These are phyloP conservation scores for Copidosoma floridanum DNA, from an alignment of 1,140 invertebrate genomes.

Conservation along the genomic window DNA sequence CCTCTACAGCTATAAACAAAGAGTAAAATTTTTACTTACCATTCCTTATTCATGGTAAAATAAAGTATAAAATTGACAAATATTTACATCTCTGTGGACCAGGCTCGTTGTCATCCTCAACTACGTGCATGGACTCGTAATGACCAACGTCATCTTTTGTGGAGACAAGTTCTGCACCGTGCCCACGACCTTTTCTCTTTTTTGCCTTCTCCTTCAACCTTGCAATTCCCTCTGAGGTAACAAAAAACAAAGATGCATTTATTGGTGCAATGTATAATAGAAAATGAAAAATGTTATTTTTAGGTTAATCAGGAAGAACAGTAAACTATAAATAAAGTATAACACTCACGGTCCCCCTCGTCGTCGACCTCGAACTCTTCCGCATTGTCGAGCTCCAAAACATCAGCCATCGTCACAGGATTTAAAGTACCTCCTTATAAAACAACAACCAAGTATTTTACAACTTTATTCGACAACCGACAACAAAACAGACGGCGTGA, in stretches of 20 bases:
- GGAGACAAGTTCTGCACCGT: slow-evolving; percentile 75
- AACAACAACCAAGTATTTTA: neutral
- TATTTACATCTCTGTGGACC: slow-evolving; percentile 85
- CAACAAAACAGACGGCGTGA: no score
- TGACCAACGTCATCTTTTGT: slow-evolving; percentile 84
- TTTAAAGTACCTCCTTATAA: neutral
- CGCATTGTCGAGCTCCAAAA: slow-evolving; percentile 82
- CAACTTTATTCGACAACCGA: neutral
- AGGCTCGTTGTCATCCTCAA: slow-evolving; percentile 76
- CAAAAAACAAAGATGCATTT: neutral
- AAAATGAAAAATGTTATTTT: neutral
- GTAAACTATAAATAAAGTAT: slow-evolving; percentile 26
- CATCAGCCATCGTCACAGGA: slow-evolving; percentile 71
- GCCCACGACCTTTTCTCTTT: slow-evolving; percentile 92
- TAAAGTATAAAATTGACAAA: no score
- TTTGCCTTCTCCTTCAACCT: slow-evolving; percentile 93
- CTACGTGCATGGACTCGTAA: slow-evolving; percentile 59
- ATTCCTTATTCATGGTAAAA: no score
- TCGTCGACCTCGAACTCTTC: slow-evolving; percentile 88
- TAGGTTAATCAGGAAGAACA: slow-evolving; percentile 25
- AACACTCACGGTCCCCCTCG: slow-evolving; percentile 79
- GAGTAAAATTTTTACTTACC: slow-evolving; percentile 3
- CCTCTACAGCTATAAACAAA: slow-evolving; percentile 78
- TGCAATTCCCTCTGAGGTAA: slow-evolving; percentile 78
- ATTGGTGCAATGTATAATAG: no score